Evolutionary conservation across 1,140 invertebrate species (phyloP).

Genomic region (Anagrus nilaparvatae): DNA sequence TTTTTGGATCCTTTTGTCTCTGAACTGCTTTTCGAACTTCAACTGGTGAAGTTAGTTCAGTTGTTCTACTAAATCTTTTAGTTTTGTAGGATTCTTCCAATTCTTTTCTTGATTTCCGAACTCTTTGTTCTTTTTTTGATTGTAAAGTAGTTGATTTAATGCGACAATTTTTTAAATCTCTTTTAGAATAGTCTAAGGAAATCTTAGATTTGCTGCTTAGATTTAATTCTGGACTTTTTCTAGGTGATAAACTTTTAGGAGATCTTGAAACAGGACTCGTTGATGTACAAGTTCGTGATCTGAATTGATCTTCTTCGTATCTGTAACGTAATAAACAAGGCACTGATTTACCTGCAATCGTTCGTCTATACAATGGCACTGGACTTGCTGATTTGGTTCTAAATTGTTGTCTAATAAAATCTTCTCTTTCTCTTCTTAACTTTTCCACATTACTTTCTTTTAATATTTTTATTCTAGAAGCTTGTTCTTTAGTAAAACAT

Average conservation of each 20-base stretch:
- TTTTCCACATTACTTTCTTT: slow-evolving; percentile 47
- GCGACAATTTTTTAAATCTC: slow-evolving; percentile 6
- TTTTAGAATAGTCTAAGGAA: slow-evolving; percentile 4
- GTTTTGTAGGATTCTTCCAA: slow-evolving; percentile 27
- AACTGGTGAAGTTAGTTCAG: slow-evolving; percentile 45
- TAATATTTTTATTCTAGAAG: slow-evolving; percentile 46
- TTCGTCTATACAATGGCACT: slow-evolving; percentile 10
- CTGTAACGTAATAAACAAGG: slow-evolving; percentile 17
- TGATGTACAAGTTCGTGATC: slow-evolving; percentile 11
- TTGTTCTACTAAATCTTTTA: slow-evolving; percentile 34
- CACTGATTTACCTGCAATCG: slow-evolving; percentile 18
- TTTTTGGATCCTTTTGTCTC: slow-evolving; percentile 19
- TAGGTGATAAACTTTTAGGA: slow-evolving; percentile 11
- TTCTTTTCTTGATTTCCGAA: slow-evolving; percentile 25
- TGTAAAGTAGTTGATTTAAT: slow-evolving; percentile 4
- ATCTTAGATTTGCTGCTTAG: slow-evolving; percentile 10
- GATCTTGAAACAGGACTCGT: slow-evolving; percentile 19
- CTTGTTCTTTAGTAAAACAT: slow-evolving; percentile 42
- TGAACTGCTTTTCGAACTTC: slow-evolving; percentile 50
- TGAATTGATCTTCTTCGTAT: slow-evolving; percentile 3
- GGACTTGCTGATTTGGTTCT: slow-evolving; percentile 33
- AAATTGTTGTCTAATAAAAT: slow-evolving; percentile 24
- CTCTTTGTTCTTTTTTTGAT: slow-evolving; percentile 20
- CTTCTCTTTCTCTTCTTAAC: slow-evolving; percentile 38
- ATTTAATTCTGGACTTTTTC: slow-evolving; percentile 16